Percentiles rank a stretch among this genome's conserved stretches.
Conservation (phyloP, 1,140 invertebrate genomes). For the Calliopsis andreniformis region DNA sequence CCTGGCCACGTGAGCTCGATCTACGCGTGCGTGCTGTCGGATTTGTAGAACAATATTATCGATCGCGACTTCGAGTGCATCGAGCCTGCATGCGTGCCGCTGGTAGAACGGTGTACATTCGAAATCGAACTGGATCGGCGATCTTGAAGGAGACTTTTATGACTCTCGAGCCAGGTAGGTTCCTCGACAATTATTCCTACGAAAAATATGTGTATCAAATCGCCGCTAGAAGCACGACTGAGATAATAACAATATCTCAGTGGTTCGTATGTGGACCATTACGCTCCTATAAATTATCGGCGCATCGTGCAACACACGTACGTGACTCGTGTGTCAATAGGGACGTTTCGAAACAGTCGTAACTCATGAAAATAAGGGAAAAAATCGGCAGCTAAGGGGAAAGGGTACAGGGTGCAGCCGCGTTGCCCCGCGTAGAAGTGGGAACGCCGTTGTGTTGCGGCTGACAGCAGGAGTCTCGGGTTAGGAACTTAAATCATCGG, state of each 20-base stretch:
- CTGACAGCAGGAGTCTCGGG: conserved; percentile 73
- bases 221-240: not conserved
- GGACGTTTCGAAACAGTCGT: conserved; percentile 53
- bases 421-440: conserved; percentile 56
- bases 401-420: conserved; percentile 23
- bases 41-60: conserved; percentile 77
- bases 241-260: conserved; percentile 26
- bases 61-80: conserved; percentile 15
- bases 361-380: conserved; percentile 34
- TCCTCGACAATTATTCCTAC: too few species aligned
- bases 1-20: conserved; percentile 14
- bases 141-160: not conserved
- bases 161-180: not conserved
- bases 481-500: conserved; percentile 70
- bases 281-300: conserved; percentile 23
- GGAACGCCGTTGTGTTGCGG: conserved; percentile 66
- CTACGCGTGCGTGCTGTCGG: conserved; percentile 52
- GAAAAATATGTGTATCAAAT: not conserved
- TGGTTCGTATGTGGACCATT: conserved; percentile 17
- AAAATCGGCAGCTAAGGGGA: not conserved
- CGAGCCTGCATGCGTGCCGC: not conserved
- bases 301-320: conserved; percentile 7
- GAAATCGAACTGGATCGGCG: not conserved
- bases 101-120: not conserved
- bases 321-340: conserved; percentile 34